Evolutionary conservation across 2,888 invertebrate species (phyloP), one percentile per base, ranked within the genome.

Genomic region (Bugulina stolonifera): DNA sequence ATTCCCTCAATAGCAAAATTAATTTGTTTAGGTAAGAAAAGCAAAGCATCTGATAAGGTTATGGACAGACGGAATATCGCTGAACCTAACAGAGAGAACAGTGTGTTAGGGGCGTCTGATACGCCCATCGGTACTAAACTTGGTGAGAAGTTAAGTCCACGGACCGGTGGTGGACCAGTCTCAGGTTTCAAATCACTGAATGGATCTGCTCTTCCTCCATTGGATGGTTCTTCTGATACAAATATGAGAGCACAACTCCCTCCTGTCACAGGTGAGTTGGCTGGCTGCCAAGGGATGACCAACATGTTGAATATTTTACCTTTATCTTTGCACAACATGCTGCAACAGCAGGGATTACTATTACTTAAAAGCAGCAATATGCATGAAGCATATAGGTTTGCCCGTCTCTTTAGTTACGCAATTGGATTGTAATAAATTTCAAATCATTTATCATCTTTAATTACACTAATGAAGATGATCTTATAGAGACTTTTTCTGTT

Each of bases 81-180:
- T 25, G 64, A 64, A 27, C 22, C 22, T 22, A 32, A 64, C 27
- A 2, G 64, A 34, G 64, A 64, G n/a, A 73, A 34, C 71, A 74
- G 72, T 71, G 52, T 23, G 27, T 64, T 73, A 1, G 73, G 75
- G 71, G 58, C 76, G 72, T 73, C 69, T 54, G 69, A 74, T 72
- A 73, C 77, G 73, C 75, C 77, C 73, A 77, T 78, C 72, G 79
- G 78, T 70, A 77, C 78, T 54, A 77, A 77, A 73, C 78, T 77
- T 71, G 78, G 78, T 35, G 78, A 77, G 74, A 76, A 77, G 71
- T 77, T 76, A 72, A 73, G 73, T 27, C 73, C 73, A 1, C 69
- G 74, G 18, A 1, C n/a, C 1, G 25, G 25, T 57, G 18, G 18
- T 14, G 52, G 18, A 14, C 14, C 18, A 52, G 3, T 22, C 5